A percentile compares a stretch with the other conserved stretches of the same genome.
Evolutionary conservation across 2,113 vertebrate species (phyloP).

Genomic region (Hippocampus barbouri): DNA sequence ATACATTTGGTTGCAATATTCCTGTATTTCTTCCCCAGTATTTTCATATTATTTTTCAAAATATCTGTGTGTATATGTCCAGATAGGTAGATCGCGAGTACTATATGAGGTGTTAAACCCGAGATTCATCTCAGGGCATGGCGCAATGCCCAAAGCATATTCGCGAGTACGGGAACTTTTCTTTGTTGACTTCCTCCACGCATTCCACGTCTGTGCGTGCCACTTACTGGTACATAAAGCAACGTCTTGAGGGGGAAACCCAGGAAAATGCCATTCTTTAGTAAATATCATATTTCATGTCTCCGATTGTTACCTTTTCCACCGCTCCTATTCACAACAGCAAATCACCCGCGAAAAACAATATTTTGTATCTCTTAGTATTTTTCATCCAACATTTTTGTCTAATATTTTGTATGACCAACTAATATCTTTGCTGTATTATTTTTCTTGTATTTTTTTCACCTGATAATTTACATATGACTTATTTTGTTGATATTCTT

Average conservation of each 20-base stretch:
- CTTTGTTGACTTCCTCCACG: neutral
- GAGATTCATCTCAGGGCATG: neutral
- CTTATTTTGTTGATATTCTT: no score
- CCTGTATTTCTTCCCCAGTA: no score
- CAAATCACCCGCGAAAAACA: no score
- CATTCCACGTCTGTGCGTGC: neutral
- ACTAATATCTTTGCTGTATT: no score
- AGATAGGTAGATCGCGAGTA: neutral
- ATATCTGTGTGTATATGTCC: no score
- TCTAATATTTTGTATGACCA: no score
- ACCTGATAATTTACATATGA: no score
- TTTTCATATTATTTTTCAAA: no score
- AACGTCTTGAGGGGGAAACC: neutral
- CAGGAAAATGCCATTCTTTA: neutral
- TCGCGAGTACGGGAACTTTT: neutral
- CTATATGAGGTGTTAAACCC: neutral
- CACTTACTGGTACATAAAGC: neutral
- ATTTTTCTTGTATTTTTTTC: no score
- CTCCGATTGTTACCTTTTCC: neutral
- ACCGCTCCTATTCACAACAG: neutral
- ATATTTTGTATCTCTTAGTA: no score
- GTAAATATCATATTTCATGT: neutral
- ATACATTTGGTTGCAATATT: no score
- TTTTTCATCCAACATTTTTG: no score
- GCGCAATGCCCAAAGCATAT: neutral